These are phyloP conservation scores for Dinothrombium tinctorium DNA, from an alignment of 1,140 invertebrate genomes.

Conservation along the genomic window DNA sequence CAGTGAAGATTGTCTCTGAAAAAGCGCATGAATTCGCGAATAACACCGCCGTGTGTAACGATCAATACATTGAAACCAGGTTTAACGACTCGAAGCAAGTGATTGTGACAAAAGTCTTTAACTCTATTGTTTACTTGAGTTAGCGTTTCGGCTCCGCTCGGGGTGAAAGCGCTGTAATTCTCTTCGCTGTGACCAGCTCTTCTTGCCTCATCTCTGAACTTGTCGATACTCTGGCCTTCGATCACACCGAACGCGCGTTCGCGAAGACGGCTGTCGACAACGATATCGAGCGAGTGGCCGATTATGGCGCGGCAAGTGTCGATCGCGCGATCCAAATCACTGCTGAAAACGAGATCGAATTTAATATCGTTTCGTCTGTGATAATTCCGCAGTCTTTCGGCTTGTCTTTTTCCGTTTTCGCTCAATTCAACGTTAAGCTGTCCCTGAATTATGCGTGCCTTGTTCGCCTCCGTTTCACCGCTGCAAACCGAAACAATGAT, in stretches of 20 bases:
- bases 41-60: slow-evolving; percentile 11
- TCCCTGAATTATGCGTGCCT: slow-evolving; percentile 8
- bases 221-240: slow-evolving; percentile 7
- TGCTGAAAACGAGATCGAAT: slow-evolving; percentile 4
- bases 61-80: slow-evolving; percentile 6
- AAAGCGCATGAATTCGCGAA: slow-evolving; percentile 8
- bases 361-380: background rate
- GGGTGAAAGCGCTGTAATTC: slow-evolving; percentile 2
- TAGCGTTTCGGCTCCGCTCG: slow-evolving; percentile 7
- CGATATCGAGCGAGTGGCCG: background rate
- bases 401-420: slow-evolving; percentile 5
- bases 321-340: slow-evolving; percentile 7
- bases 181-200: background rate
- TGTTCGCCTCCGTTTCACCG: slow-evolving; percentile 9
- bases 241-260: slow-evolving; percentile 9
- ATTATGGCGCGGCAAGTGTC: slow-evolving; percentile 6
- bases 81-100: background rate
- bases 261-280: background rate
- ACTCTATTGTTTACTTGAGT: slow-evolving; percentile 6
- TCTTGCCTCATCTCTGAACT: background rate
- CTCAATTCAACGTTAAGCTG: slow-evolving; percentile 7
- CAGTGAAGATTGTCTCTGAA: slow-evolving; percentile 3
- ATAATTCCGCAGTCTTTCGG: background rate
- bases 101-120: slow-evolving; percentile 1
- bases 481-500: slow-evolving; percentile 1